Conservation (phyloP, 2,797 vertebrate species). For the Ibycter americanus region DNA sequence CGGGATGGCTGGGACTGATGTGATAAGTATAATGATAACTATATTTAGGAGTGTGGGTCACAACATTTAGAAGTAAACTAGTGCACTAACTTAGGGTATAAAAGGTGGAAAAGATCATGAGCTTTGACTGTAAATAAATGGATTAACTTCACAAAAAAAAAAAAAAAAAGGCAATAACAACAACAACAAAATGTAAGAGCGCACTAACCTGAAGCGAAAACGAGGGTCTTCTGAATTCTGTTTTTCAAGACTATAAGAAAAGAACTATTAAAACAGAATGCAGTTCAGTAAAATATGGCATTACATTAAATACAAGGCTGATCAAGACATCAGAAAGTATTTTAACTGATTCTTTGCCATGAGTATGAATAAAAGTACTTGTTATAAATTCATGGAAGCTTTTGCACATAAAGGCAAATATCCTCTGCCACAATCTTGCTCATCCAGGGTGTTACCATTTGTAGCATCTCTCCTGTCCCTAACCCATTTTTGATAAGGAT, state of each 20-base stretch:
- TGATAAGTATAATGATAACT: neutral
- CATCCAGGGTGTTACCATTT: neutral
- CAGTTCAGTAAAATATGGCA: neutral
- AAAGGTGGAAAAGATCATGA: neutral
- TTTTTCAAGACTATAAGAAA: neutral
- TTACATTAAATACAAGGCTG: neutral
- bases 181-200: neutral
- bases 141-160: neutral
- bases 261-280: neutral
- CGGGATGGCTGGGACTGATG: neutral
- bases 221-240: neutral
- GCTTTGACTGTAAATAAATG: neutral
- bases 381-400: neutral
- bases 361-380: neutral
- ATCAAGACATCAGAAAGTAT: neutral
- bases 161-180: fast-evolving
- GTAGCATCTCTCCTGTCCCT: neutral
- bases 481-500: neutral
- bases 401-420: neutral
- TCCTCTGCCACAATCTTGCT: neutral
- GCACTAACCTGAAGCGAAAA: neutral
- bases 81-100: neutral
- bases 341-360: neutral
- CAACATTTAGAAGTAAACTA: neutral
- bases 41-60: neutral